Evolutionary conservation across 2,888 invertebrate species (phyloP).

Genomic region (Tenodera sinensis): DNA sequence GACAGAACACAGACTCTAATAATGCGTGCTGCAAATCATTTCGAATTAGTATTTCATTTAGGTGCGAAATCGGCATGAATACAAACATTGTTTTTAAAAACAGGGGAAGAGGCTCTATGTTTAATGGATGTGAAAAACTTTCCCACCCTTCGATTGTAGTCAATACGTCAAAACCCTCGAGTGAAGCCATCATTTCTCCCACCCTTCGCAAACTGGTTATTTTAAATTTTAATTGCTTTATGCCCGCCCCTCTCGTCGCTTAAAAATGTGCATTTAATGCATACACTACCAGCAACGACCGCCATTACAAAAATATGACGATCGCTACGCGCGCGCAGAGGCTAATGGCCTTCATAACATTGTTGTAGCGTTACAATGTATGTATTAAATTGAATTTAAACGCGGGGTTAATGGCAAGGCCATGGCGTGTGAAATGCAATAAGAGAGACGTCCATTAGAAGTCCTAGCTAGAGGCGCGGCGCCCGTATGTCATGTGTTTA

Average conservation of each 20-base stretch:
- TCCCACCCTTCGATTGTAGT: neutral
- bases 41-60: neutral
- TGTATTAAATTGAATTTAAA: slow-evolving; percentile 8
- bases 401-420: neutral
- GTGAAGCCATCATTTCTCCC: neutral
- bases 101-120: neutral
- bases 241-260: neutral
- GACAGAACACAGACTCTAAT: neutral
- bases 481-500: neutral
- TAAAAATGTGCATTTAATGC: neutral
- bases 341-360: neutral
- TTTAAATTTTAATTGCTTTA: slow-evolving; percentile 9
- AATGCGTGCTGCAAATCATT: neutral
- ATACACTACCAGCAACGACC: neutral
- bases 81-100: neutral
- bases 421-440: slow-evolving; percentile 2
- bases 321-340: neutral
- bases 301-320: neutral
- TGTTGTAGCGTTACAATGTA: neutral
- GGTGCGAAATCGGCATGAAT: neutral
- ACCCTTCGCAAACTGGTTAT: neutral
- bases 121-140: slow-evolving; percentile 1
- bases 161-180: neutral
- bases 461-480: neutral
- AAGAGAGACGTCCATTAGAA: slow-evolving; percentile 4